Evolutionary conservation across 2,888 invertebrate genomes (phyloP), one percentile per base, ranked within the genome.

Genomic region (Serripes groenlandicus): DNA sequence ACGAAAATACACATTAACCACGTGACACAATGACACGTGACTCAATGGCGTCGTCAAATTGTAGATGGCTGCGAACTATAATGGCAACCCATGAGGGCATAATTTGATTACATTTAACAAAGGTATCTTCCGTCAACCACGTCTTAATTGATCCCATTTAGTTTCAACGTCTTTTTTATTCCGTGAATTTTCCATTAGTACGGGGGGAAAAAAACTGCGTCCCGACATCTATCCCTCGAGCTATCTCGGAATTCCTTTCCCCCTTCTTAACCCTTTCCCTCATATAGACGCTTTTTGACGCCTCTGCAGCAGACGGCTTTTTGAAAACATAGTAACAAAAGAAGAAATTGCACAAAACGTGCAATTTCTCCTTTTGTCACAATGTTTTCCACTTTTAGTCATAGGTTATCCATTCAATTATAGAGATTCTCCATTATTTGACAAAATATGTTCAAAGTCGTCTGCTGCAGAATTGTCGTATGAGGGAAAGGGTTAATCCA

Each of bases 101-200:
- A 62, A 62, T n/a, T 34, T 34, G 62, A 62, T 62, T 62, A 62
- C 62, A 62, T 62, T 62, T 62, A 62, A 62, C 62, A 62, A 62
- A 62, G 62, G 62, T 62, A 62, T 62, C 34, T 62, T 62, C 35
- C 34, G 5, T 62, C 18, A 62, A 62, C 32, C 62, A 32, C 62
- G 62, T 32, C 34, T 62, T 62, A 62, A 62, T 62, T 62, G 62
- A 34, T 62, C 62, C 62, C 32, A 62, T 62, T 62, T 62, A n/a
- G 21, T 34, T 21, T n/a, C 62, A n/a, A 32, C 62, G n/a, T 62
- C 34, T 62, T 62, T 62, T 62, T 32, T 32, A n/a, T n/a, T n/a
- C 49, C 34, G 30, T 62, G 32, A 21, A n/a, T n/a, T 34, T 62
- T 62, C 62, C 62, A 62, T 62, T 62, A 62, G 62, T 49, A 21